Conservation (phyloP, 2,113 vertebrate genomes). For the Pogona vitticeps region DNA sequence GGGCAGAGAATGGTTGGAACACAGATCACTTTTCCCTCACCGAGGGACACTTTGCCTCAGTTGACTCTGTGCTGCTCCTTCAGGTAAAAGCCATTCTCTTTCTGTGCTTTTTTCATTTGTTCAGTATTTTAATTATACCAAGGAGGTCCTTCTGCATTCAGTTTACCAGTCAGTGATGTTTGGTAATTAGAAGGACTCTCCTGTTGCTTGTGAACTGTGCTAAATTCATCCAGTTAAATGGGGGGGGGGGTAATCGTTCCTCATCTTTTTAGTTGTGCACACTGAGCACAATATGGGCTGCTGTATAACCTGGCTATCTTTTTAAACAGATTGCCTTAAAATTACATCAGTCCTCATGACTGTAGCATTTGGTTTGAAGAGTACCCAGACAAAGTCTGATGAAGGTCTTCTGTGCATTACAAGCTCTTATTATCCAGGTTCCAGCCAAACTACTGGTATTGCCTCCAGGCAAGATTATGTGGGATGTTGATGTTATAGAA, state of each 20-base stretch:
- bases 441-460: background rate
- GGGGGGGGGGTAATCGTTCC: too few relatives aligned
- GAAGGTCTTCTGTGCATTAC: background rate
- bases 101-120: background rate
- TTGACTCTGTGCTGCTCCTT: slow-evolving; percentile 86
- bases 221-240: background rate
- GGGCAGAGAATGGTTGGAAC: slow-evolving; percentile 72
- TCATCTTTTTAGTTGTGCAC: background rate
- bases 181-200: background rate
- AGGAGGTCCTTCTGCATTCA: background rate
- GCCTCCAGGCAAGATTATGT: background rate
- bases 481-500: background rate
- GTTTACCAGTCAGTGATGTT: background rate
- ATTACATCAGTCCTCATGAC: background rate
- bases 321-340: too few relatives aligned
- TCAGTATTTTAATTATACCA: background rate
- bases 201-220: background rate
- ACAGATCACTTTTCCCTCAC: slow-evolving; percentile 82
- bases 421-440: background rate
- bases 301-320: too few relatives aligned
- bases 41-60: slow-evolving; percentile 83
- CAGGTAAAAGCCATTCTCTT: slow-evolving; percentile 67
- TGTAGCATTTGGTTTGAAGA: background rate
- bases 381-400: background rate
- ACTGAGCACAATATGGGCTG: background rate